Conservation (phyloP, 2,888 invertebrate species). For the Agelastica alni region DNA sequence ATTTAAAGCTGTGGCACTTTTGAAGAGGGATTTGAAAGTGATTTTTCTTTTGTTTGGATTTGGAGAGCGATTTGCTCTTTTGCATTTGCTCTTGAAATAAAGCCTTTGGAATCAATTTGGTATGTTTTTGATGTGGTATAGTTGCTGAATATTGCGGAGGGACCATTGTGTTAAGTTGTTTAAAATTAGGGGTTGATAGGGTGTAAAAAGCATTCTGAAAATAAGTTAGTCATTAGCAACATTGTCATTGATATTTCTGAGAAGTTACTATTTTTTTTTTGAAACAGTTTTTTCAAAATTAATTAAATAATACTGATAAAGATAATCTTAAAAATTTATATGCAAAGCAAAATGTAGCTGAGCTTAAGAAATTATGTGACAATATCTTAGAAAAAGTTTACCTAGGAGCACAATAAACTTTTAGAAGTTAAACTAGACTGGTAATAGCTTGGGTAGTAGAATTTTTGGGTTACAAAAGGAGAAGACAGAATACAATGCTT, state of each 20-base stretch:
- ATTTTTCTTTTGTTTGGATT: constrained; percentile 62
- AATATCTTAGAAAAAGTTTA: too few species aligned
- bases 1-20: constrained; percentile 67
- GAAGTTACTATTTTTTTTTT: constrained; percentile 2
- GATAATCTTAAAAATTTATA: too few species aligned
- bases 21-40: constrained; percentile 68
- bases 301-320: too few species aligned
- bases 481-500: too few species aligned
- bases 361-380: too few species aligned
- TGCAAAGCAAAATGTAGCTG: too few species aligned
- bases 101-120: constrained; percentile 56
- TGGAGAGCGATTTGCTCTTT: constrained; percentile 56
- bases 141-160: constrained; percentile 58
- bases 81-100: constrained; percentile 54
- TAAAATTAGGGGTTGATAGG: constrained; percentile 60
- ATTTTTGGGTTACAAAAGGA: too few species aligned
- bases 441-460: too few species aligned
- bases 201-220: constrained; percentile 59
- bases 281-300: too few species aligned
- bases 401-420: too few species aligned
- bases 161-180: constrained; percentile 63
- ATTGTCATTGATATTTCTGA: constrained; percentile 12
- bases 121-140: constrained; percentile 62
- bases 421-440: too few species aligned
- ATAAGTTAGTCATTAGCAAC: constrained; percentile 26